Evolutionary conservation across 2,888 invertebrate species (phyloP), one percentile per base, ranked within the genome.

Genomic region (Agonum fuliginosum): DNA sequence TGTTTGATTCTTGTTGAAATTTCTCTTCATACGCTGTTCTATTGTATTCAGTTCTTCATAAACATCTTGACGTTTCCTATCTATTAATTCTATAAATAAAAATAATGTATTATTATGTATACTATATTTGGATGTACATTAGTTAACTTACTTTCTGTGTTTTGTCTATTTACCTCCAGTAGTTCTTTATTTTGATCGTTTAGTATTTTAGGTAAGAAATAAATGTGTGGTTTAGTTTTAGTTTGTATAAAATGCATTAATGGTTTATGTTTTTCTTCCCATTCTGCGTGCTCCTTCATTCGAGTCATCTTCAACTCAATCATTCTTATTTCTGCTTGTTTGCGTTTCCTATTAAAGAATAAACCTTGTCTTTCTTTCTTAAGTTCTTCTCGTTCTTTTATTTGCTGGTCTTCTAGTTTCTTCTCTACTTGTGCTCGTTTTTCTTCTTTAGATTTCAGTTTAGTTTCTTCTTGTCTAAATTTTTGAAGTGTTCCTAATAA

Each of bases 401-500:
- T 91, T 75, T 96, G 96, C 83, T 95, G 96, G 84, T 97, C 95
- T 85, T 99, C 98, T 78, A 99, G 91, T 86, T 97, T 96, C 78
- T 94, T 94, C 87, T 99, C 98, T 4, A 99, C 94, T 88, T 94
- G 93, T 1, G 89, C 90, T 81, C 95, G 91, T 86, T 95, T 95
- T 76, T 94, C 93, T 84, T 94, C 95, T 89, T 94, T 96, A 82
- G 94, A 93, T 86, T 96, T 96, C 80, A 96, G 88, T 74, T 93
- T 93, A 76, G 95, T 95, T 87, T 98, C 97, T 84, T 98, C 98
- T 84, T 96, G 95, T 83, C 97, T 94, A 86, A 99, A 99, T 86
- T 96, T 96, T 85, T 97, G 96, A 81, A 99, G 87, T 10, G 99
- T 99, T 2, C 99, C 98, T 72, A 99, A 87, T 48, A 99, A 88